These are phyloP conservation scores for Sula dactylatra DNA, from an alignment of 2,113 vertebrate genomes.

Conservation along the genomic window DNA sequence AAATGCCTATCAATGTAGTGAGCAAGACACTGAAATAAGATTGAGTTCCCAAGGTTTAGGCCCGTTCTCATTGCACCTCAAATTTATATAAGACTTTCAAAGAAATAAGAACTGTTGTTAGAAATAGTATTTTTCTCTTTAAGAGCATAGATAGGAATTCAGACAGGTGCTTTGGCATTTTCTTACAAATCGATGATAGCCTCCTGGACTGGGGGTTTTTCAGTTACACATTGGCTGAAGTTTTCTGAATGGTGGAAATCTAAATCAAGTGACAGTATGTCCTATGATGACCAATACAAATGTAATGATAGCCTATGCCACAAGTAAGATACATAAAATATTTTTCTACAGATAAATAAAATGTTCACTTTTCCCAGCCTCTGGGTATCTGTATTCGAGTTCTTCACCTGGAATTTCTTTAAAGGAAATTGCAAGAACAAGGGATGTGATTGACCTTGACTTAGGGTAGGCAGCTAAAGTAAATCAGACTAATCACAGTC, in stretches of 20 bases:
- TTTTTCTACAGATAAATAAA: not conserved
- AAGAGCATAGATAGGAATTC: not conserved
- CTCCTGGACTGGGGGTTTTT: not conserved
- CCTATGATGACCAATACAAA: not conserved
- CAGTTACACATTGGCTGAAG: not conserved
- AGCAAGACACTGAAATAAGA: not conserved
- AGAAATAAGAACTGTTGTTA: not conserved
- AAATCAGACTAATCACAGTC: conserved; percentile 48
- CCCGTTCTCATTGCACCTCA: not conserved
- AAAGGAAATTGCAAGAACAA: not conserved
- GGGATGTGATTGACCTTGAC: conserved; percentile 36
- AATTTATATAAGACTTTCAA: not conserved
- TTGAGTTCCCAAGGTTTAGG: not conserved
- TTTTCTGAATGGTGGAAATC: not conserved
- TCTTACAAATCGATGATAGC: not conserved
- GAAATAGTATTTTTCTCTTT: not conserved
- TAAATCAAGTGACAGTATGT: not conserved
- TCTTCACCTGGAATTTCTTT: not conserved
- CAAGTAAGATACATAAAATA: not conserved
- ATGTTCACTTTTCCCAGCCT: not conserved
- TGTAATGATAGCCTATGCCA: not conserved
- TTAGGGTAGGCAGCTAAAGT: conserved; percentile 21
- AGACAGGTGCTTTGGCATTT: not conserved
- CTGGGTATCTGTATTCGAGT: not conserved
- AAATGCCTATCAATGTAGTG: not conserved